A percentile compares a stretch with the other conserved stretches of the same genome.
Evolutionary conservation across 1,140 invertebrate species (phyloP).

Genomic region (Drosophila novamexicana): DNA sequence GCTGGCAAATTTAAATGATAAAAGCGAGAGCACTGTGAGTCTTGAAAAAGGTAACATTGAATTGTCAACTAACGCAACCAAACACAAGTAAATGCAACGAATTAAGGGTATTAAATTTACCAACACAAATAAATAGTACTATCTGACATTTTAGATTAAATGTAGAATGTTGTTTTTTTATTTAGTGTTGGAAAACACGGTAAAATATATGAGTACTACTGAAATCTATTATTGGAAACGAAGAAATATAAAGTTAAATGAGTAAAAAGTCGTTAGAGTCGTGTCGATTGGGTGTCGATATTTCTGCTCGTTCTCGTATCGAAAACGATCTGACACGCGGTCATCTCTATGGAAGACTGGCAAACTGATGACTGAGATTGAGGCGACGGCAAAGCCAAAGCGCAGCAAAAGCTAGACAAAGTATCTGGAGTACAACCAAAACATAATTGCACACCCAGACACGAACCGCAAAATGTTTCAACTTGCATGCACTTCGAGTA

Average conservation of each 20-base stretch:
- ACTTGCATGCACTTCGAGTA: constrained; percentile 58
- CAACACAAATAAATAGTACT: too few species aligned
- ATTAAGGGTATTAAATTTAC: too few species aligned
- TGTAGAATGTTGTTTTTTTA: too few species aligned
- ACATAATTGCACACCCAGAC: constrained; percentile 76
- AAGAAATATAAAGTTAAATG: not conserved
- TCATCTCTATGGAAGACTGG: constrained; percentile 14
- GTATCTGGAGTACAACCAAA: constrained; percentile 79
- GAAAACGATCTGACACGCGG: constrained; percentile 1
- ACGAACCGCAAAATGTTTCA: constrained; percentile 60
- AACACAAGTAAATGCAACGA: too few species aligned
- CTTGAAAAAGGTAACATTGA: too few species aligned
- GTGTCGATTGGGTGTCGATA: not conserved
- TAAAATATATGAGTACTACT: too few species aligned
- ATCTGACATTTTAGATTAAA: too few species aligned
- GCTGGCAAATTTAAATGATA: too few species aligned
- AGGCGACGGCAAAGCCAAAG: constrained; percentile 38
- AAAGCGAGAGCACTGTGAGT: too few species aligned
- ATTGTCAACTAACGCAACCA: too few species aligned
- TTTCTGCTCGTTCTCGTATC: not conserved
- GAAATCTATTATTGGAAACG: too few species aligned
- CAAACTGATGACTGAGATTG: constrained; percentile 40
- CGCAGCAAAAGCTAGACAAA: constrained; percentile 65
- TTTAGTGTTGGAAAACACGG: too few species aligned
- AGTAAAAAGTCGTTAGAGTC: not conserved